A percentile compares a stretch with the other conserved stretches of the same genome.
phyloP scores from a whole-genome alignment of 2,113 vertebrate species.

The Australoheros scitulus region DNA sequence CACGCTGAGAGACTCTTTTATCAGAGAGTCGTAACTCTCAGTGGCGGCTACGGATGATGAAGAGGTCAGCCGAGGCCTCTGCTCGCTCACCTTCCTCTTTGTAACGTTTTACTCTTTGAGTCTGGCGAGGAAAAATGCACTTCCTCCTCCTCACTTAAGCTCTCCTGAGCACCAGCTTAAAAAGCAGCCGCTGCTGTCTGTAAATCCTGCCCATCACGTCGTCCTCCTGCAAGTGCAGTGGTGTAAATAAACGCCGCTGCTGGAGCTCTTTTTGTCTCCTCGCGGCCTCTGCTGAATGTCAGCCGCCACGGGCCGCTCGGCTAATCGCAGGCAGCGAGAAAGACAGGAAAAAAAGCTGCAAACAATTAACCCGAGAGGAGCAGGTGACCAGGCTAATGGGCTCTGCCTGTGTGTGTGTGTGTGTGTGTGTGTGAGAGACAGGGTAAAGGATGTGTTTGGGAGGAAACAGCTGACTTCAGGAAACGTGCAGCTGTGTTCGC shows the following conservation, averaged over 20 bases:
- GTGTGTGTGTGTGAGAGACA: slow-evolving; percentile 5
- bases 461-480: slow-evolving; percentile 55
- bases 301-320: neutral
- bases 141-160: slow-evolving; percentile 3
- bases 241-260: slow-evolving; percentile 39
- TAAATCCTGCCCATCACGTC: slow-evolving; percentile 15
- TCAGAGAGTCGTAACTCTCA: slow-evolving; percentile 2
- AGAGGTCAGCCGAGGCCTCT: slow-evolving; percentile 30
- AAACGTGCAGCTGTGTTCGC: slow-evolving; percentile 32
- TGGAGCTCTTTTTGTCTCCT: neutral
- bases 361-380: slow-evolving; percentile 55
- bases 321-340: slow-evolving; percentile 31
- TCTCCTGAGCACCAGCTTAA: slow-evolving; percentile 9
- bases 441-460: slow-evolving; percentile 22
- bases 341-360: slow-evolving; percentile 15
- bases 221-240: slow-evolving; percentile 3
- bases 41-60: neutral
- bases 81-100: neutral
- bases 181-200: slow-evolving; percentile 29
- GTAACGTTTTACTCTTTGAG: neutral
- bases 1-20: slow-evolving; percentile 3
- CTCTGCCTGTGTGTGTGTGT: slow-evolving; percentile 3
- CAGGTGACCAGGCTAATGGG: slow-evolving; percentile 75
- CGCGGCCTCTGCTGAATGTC: neutral
- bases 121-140: neutral